These are phyloP conservation scores for Pogonophryne albipinna DNA, from an alignment of 2,797 vertebrate species.

Conservation along the genomic window DNA sequence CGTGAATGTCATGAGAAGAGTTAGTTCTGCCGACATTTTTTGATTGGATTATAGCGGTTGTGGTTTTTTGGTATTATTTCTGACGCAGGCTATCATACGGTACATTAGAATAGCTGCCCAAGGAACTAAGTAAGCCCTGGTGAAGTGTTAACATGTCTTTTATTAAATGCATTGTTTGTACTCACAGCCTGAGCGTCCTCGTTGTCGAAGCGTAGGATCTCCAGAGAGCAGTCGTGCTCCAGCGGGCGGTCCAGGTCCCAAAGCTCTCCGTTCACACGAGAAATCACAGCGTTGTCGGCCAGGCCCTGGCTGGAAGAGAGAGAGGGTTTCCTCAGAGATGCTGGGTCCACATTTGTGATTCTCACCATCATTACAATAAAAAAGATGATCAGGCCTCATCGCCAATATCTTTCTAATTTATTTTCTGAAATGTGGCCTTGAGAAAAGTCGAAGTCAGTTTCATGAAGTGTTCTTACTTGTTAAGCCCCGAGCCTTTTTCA, in stretches of 20 bases:
- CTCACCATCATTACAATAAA: background rate
- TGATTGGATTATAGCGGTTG: too few relatives aligned
- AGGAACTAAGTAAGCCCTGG: too few relatives aligned
- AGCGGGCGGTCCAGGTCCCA: conserved; percentile 95
- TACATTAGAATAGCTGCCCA: too few relatives aligned
- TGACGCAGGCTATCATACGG: too few relatives aligned
- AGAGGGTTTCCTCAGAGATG: conserved; percentile 8
- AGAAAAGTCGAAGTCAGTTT: too few relatives aligned
- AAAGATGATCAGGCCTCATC: background rate
- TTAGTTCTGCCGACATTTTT: too few relatives aligned
- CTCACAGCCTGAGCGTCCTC: conserved; percentile 94
- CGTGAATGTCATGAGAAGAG: too few relatives aligned
- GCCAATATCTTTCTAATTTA: too few relatives aligned
- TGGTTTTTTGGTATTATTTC: too few relatives aligned
- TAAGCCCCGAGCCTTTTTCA: too few relatives aligned
- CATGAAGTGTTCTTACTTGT: too few relatives aligned
- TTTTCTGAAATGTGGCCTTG: too few relatives aligned
- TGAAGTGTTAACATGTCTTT: background rate
- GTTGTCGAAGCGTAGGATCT: conserved; percentile 91
- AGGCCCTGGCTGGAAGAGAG: conserved; percentile 84
- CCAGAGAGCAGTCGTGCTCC: conserved; percentile 88
- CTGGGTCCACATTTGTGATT: fast-evolving
- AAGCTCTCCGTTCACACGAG: conserved; percentile 89
- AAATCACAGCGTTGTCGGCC: conserved; percentile 90
- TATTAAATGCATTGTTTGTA: conserved; percentile 27